Conservation (phyloP, 2,888 invertebrate species). For the Drymonia ruficornis region DNA sequence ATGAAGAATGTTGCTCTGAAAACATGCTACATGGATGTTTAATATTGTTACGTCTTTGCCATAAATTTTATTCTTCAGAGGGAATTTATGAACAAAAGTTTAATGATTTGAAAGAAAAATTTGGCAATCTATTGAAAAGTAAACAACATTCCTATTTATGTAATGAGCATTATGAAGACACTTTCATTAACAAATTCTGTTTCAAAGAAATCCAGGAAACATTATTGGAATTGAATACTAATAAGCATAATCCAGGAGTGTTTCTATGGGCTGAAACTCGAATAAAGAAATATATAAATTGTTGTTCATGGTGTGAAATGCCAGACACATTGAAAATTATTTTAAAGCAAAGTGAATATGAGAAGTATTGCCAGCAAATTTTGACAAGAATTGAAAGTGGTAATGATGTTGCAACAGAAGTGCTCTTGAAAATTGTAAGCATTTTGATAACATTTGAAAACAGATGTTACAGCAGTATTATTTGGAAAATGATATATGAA, state of each 20-base stretch:
- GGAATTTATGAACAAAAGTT: constrained; percentile 28
- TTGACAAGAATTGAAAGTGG: constrained; percentile 49
- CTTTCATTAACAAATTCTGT: constrained; percentile 25
- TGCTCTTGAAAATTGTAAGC: constrained; percentile 43
- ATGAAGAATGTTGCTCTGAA: constrained; percentile 47
- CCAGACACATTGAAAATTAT: constrained; percentile 47
- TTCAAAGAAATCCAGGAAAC: constrained; percentile 42
- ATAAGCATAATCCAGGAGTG: constrained; percentile 53
- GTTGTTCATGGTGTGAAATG: constrained; percentile 50
- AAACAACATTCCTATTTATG: constrained; percentile 59
- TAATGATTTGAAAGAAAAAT: constrained; percentile 40
- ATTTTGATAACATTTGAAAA: constrained; percentile 49
- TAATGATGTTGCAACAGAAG: constrained; percentile 30
- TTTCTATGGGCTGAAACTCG: constrained; percentile 58
- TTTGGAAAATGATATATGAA: constrained; percentile 65
- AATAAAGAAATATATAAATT: constrained; percentile 48
- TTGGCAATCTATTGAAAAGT: constrained; percentile 31
- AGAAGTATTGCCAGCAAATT: constrained; percentile 54
- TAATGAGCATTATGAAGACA: constrained; percentile 54
- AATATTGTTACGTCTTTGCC: constrained; percentile 53
- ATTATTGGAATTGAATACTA: constrained; percentile 43
- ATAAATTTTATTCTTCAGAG: constrained; percentile 42
- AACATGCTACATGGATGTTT: constrained; percentile 70
- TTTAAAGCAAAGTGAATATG: constrained; percentile 51
- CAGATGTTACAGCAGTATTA: constrained; percentile 44